Conservation (phyloP, 2,888 invertebrate genomes). For the Synergus umbraculus region DNA sequence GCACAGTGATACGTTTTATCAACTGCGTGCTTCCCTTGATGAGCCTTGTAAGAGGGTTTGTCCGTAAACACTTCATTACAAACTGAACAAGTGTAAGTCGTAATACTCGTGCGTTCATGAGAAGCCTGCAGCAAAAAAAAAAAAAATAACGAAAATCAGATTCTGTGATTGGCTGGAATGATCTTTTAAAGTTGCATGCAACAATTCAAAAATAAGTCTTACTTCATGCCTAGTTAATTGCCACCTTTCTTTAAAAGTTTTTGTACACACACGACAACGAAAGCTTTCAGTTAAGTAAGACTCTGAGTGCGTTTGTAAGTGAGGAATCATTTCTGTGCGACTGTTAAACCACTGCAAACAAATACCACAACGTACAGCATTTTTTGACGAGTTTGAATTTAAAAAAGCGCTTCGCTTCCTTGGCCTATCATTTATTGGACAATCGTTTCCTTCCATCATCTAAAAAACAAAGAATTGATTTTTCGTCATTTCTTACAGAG, state of each 20-base stretch:
- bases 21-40: constrained; percentile 65
- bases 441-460: constrained; percentile 60
- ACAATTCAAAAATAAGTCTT: constrained; percentile 30
- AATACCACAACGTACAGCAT: constrained; percentile 69
- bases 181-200: not conserved
- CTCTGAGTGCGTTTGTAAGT: constrained; percentile 69
- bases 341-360: constrained; percentile 69
- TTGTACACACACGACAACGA: constrained; percentile 65
- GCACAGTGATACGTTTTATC: constrained; percentile 70
- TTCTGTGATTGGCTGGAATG: not conserved
- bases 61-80: constrained; percentile 66
- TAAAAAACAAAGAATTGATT: constrained; percentile 46
- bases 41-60: constrained; percentile 61
- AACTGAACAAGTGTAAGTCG: constrained; percentile 58
- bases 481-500: not conserved
- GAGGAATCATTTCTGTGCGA: constrained; percentile 70
- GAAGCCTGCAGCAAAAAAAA: constrained; percentile 55
- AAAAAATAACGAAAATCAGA: constrained; percentile 1
- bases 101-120: constrained; percentile 63
- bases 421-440: constrained; percentile 55
- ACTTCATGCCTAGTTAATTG: constrained; percentile 70
- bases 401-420: constrained; percentile 56
- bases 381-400: constrained; percentile 59
- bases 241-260: constrained; percentile 71
- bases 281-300: constrained; percentile 64